These are phyloP conservation scores for Anguilla obscura DNA, from an alignment of 2,797 vertebrate genomes.

Conservation along the genomic window DNA sequence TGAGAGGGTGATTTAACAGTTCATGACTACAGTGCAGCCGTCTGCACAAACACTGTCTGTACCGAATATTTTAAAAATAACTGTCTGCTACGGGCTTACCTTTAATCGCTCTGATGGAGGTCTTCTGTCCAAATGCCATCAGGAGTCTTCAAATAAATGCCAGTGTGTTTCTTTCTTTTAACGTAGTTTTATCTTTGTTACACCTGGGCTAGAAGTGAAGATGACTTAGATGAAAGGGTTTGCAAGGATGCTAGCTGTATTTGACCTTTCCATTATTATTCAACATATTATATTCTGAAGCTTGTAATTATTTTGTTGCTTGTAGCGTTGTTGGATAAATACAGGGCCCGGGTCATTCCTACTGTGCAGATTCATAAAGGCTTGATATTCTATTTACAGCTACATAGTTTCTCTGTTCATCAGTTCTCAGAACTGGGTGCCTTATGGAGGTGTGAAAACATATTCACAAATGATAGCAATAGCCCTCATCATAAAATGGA, in stretches of 20 bases:
- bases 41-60: neutral
- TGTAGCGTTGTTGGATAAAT: no score
- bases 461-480: neutral
- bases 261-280: neutral
- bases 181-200: neutral
- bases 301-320: neutral
- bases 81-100: neutral
- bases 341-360: no score
- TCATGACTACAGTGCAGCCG: no score
- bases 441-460: no score
- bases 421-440: no score
- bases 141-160: neutral
- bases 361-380: no score
- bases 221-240: neutral
- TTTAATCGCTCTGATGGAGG: neutral
- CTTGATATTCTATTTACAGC: no score
- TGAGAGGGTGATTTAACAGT: neutral
- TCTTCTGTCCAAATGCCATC: neutral
- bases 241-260: no score
- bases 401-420: no score
- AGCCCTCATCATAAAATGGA: neutral
- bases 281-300: neutral
- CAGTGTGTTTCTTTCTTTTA: neutral
- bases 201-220: neutral
- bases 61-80: neutral